These are phyloP conservation scores for Copsychus sechellarum DNA, from an alignment of 2,113 vertebrate species.

Conservation along the genomic window DNA sequence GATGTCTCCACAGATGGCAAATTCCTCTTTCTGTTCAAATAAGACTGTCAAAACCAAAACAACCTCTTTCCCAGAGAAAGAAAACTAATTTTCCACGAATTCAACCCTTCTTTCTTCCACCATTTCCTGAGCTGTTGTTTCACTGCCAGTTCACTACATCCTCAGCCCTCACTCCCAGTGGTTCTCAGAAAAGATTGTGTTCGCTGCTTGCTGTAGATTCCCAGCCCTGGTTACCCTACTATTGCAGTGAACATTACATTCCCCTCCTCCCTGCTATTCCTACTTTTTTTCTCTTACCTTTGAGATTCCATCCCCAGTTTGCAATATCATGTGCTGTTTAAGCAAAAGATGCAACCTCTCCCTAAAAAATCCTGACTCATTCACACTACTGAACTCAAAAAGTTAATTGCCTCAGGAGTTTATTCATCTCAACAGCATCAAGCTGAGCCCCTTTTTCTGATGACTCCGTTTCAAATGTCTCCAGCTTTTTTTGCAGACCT, in stretches of 20 bases:
- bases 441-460: background rate
- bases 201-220: background rate
- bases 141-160: conserved; percentile 14
- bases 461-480: background rate
- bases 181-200: background rate
- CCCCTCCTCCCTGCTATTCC: background rate
- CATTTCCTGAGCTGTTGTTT: conserved; percentile 27
- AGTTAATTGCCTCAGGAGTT: background rate
- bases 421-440: background rate
- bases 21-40: conserved; percentile 63
- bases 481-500: background rate
- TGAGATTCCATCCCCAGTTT: background rate
- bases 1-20: conserved; percentile 42
- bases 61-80: conserved; percentile 50
- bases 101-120: conserved; percentile 48
- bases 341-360: background rate
- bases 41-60: conserved; percentile 46
- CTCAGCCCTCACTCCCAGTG: background rate
- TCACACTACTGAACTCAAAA: background rate
- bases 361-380: background rate
- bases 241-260: background rate
- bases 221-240: background rate
- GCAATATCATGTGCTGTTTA: background rate
- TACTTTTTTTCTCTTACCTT: background rate
- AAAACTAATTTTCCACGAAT: conserved; percentile 56